Percentiles rank a stretch among this genome's conserved stretches.
These are phyloP conservation scores for Vanacampus margaritifer DNA, from an alignment of 2,113 vertebrate species.

Conservation along the genomic window DNA sequence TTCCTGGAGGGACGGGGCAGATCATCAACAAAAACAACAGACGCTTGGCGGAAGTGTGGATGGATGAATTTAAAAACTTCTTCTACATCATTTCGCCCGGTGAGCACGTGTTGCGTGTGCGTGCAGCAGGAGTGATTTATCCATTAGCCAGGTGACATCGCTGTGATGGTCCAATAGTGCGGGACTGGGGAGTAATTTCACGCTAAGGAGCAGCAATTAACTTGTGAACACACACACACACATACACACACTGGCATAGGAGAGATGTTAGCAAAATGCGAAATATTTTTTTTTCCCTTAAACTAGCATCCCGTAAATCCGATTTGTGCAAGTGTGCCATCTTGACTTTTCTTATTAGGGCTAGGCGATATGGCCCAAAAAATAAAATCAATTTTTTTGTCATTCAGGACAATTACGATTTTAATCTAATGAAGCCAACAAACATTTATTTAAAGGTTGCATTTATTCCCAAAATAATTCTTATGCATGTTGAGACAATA, in stretches of 20 bases:
- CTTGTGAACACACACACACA: constrained; percentile 17
- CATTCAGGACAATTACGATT: too few species aligned
- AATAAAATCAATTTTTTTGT: background rate
- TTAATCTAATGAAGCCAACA: too few species aligned
- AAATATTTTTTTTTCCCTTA: background rate
- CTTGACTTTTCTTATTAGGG: background rate
- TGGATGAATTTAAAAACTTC: constrained; percentile 99
- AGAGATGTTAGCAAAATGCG: constrained; percentile 1
- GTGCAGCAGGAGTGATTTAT: constrained; percentile 47
- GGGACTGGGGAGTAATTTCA: constrained; percentile 61
- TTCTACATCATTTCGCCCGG: constrained; percentile 99
- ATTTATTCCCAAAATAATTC: too few species aligned
- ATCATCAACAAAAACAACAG: constrained; percentile 99
- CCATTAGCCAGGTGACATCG: constrained; percentile 57
- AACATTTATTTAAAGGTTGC: too few species aligned
- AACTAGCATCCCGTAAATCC: background rate
- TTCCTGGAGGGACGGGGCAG: constrained; percentile 96
- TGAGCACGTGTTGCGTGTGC: constrained; percentile 59
- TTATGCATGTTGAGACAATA: too few species aligned
- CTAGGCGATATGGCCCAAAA: too few species aligned
- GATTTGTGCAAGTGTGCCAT: background rate
- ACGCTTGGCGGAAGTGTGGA: constrained; percentile 97
- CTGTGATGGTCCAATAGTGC: constrained; percentile 38
- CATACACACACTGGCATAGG: constrained; percentile 9
- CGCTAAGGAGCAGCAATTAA: constrained; percentile 53